Base-by-base conservation (phyloP, 2,113 vertebrate species). In the Phasianus colchicus region DNA sequence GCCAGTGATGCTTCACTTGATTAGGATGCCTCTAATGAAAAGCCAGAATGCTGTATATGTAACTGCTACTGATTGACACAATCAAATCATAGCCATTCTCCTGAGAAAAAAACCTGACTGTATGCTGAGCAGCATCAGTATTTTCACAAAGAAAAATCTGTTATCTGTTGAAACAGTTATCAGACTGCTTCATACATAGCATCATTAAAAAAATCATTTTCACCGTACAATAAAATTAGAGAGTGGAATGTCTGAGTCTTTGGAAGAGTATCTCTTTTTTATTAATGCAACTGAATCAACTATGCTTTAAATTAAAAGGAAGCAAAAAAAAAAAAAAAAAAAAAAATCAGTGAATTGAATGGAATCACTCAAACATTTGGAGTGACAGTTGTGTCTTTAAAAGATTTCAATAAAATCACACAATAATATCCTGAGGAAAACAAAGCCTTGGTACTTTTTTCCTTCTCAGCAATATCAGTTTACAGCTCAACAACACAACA, bases 401-500 rank as follows among this genome's bases (percentile, higher is more conserved):
- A 77, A 79, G 40, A 61, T 87, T 93, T 95, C 85, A 96, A 40
- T 73, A 84, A 92, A 86, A 91, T 82, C 61, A 82, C 76, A 86
- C 10, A 9, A 43, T 65, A 75, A 87, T 58, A 96, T 91, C 95
- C 82, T 75, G 58, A 95, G 66, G 94, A 94, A 96, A 97, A 95
- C 36, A 90, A 96, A 86, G 88, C 58, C 86, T 89, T 90, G 85
- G 48, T 89, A 83, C 69, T 90, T 94, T 93, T 90, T 89, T 43
- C 88, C 86, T 90, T 95, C 88, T 89, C 67, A 96, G 96, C 92
- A 97, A 78, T 96, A 97, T 96, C 95, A 95, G 85, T 91, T 97
- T 96, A 96, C 96, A 96, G 93, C 69, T 97, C 88, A 97, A 97
- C 94, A 96, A 90, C 92, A 97, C 94, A 96, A 89, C 92, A 91